Evolutionary conservation across 2,113 vertebrate species (phyloP).

Genomic region (Chloropsis hardwickii): DNA sequence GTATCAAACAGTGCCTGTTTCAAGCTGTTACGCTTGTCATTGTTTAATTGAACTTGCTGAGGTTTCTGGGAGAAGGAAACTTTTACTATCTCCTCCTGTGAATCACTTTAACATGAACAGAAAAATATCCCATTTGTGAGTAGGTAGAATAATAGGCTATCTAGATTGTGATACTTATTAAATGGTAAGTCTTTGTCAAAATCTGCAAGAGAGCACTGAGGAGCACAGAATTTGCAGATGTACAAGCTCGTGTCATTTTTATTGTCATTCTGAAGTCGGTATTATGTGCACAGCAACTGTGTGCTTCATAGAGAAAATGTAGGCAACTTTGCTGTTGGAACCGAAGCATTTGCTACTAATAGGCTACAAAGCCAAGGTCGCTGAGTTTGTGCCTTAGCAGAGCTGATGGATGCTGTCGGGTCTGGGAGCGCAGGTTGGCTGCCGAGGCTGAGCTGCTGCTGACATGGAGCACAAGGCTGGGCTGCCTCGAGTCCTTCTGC

Average conservation of each 20-base stretch:
- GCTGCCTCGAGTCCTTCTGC: not conserved
- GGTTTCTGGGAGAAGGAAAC: not conserved
- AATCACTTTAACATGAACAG: not conserved
- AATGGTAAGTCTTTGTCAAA: not conserved
- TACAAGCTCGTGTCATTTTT: not conserved
- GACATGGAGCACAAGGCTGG: fast-evolving
- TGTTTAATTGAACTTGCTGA: not conserved
- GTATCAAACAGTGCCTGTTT: conserved; percentile 1
- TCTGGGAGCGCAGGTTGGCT: not conserved
- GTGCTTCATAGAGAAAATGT: not conserved
- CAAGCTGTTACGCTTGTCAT: not conserved
- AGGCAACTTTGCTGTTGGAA: not conserved
- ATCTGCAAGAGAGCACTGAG: not conserved
- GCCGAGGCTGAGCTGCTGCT: not conserved
- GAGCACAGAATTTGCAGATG: not conserved
- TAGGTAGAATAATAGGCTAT: not conserved
- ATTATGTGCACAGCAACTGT: fast-evolving
- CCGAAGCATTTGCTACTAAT: not conserved
- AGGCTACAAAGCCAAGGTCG: not conserved
- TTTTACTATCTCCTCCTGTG: not conserved
- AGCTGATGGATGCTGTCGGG: not conserved
- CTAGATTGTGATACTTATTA: conserved; percentile 13
- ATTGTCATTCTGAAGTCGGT: not conserved
- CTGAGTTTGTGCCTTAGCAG: not conserved
- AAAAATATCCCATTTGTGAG: not conserved